Evolutionary conservation across 2,888 invertebrate genomes (phyloP).

Genomic region (Drosophila histrio): DNA sequence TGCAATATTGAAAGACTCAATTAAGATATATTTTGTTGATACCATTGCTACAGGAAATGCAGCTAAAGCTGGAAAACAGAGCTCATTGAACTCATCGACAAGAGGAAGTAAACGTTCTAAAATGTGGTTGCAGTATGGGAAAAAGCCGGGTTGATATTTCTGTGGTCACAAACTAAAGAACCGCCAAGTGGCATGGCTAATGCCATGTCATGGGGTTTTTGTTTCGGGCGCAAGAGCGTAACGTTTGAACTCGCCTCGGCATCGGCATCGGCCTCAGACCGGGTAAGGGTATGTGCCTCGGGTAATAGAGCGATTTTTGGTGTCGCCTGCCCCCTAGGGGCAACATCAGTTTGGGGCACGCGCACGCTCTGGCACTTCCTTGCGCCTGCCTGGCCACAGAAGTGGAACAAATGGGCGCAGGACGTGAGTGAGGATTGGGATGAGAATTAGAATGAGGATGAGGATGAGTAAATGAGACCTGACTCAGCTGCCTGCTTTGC

Average conservation of each 20-base stretch:
- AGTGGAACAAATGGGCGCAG: conserved; percentile 76
- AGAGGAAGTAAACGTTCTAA: conserved; percentile 8
- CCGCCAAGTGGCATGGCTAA: conserved; percentile 67
- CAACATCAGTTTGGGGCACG: conserved; percentile 53
- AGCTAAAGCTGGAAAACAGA: background rate
- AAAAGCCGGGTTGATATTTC: conserved; percentile 4
- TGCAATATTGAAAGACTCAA: no score
- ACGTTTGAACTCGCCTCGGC: conserved; percentile 57
- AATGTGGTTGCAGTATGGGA: conserved; percentile 24
- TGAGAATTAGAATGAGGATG: background rate
- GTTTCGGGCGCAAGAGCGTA: conserved; percentile 65
- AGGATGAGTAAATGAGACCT: conserved; percentile 22
- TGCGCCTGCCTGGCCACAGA: conserved; percentile 77
- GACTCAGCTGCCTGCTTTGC: conserved; percentile 63
- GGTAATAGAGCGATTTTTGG: conserved; percentile 66
- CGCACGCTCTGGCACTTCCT: conserved; percentile 79
- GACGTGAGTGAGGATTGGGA: conserved; percentile 51
- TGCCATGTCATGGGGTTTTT: conserved; percentile 56
- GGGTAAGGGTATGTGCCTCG: background rate
- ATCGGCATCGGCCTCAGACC: background rate
- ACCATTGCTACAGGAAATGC: background rate
- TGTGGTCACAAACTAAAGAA: conserved; percentile 49
- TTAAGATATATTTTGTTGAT: no score
- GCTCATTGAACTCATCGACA: conserved; percentile 41
- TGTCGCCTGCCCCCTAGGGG: conserved; percentile 19